phyloP scores from a whole-genome alignment of 2,797 vertebrate species.

The Cirrhinus mrigala region DNA sequence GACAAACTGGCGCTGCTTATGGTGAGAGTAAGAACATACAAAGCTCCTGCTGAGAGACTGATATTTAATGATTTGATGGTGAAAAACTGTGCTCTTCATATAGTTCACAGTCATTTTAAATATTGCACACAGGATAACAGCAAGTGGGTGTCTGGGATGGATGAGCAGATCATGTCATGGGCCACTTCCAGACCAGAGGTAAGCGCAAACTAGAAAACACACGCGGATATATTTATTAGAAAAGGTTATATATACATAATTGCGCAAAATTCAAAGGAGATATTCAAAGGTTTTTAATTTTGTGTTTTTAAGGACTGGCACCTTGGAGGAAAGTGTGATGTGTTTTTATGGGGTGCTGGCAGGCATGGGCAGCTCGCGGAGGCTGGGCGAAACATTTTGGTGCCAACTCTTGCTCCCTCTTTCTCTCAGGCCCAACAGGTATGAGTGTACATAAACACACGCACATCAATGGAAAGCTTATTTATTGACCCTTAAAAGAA shows the following conservation, averaged over 20 bases:
- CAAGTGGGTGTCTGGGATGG: constrained; percentile 93
- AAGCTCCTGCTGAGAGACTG: not conserved
- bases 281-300: not conserved
- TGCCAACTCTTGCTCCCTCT: constrained; percentile 88
- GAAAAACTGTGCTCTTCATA: not conserved
- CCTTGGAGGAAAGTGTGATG: constrained; percentile 95
- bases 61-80: constrained; percentile 7
- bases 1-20: constrained; percentile 91
- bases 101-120: not conserved
- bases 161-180: constrained; percentile 99
- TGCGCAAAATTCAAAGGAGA: not conserved
- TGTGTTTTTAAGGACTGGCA: constrained; percentile 90
- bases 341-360: constrained; percentile 94
- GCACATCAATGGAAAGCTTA: not conserved
- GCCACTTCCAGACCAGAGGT: constrained; percentile 96
- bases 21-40: constrained; percentile 78
- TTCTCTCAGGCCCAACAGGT: constrained; percentile 99
- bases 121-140: constrained; percentile 88
- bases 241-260: not conserved
- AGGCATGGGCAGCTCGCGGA: constrained; percentile 95
- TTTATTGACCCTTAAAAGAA: no score
- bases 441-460: constrained; percentile 47
- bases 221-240: not conserved
- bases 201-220: constrained; percentile 43
- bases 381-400: constrained; percentile 93